These are phyloP conservation scores for Sabatieria punctata DNA, from an alignment of 2,888 invertebrate genomes.

Conservation along the genomic window DNA sequence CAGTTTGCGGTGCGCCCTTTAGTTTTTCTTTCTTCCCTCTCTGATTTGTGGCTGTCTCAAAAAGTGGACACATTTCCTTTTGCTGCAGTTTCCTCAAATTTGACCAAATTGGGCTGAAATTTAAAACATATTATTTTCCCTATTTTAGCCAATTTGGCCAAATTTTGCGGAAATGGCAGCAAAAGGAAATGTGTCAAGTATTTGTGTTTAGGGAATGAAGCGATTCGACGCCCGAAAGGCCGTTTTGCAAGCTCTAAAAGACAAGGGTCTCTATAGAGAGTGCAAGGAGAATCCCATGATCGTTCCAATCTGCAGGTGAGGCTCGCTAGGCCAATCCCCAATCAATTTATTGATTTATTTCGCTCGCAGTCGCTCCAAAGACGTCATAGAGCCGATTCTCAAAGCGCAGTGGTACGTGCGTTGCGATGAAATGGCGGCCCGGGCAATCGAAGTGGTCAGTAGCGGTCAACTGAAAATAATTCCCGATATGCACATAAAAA, in stretches of 20 bases:
- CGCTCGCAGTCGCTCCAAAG: slow-evolving; percentile 76
- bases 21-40: slow-evolving; percentile 1
- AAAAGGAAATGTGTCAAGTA: not conserved
- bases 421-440: slow-evolving; percentile 61
- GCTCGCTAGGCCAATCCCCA: not conserved
- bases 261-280: slow-evolving; percentile 54
- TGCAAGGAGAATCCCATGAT: slow-evolving; percentile 83
- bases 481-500: slow-evolving; percentile 73
- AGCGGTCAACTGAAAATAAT: slow-evolving; percentile 66
- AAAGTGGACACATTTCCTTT: not conserved
- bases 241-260: slow-evolving; percentile 56
- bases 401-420: slow-evolving; percentile 95
- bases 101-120: not conserved
- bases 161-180: not conserved
- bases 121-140: not conserved
- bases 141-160: too few relatives aligned
- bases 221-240: slow-evolving; percentile 71
- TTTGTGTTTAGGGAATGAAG: slow-evolving; percentile 63
- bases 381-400: slow-evolving; percentile 84
- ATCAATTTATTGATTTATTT: not conserved
- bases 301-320: slow-evolving; percentile 56
- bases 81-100: not conserved
- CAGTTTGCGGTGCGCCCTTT: slow-evolving; percentile 54
- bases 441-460: slow-evolving; percentile 48
- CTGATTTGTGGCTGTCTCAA: slow-evolving; percentile 1